A percentile compares a stretch with the other conserved stretches of the same genome.
Evolutionary conservation across 2,113 vertebrate genomes (phyloP).

Genomic region (Sphaerodactylus townsendi): DNA sequence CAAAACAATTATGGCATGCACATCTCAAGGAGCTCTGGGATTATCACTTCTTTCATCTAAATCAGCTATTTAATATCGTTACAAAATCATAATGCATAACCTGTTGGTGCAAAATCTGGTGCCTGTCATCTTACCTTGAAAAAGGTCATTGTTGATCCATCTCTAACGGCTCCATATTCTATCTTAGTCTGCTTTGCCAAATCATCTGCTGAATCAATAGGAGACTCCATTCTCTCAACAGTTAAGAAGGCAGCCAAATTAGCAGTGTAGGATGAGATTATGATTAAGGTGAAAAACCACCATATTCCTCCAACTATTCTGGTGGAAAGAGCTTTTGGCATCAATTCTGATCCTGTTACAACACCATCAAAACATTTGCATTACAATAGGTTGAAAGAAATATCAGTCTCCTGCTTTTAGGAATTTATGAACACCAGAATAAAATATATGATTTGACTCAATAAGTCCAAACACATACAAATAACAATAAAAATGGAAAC

Average conservation of each 20-base stretch:
- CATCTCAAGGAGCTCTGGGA: not conserved
- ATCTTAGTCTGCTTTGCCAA: conserved; percentile 98
- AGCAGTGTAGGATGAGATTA: conserved; percentile 98
- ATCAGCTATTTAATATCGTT: not conserved
- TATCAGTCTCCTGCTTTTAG: conserved; percentile 34
- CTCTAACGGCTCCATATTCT: conserved; percentile 94
- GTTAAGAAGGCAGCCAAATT: conserved; percentile 98
- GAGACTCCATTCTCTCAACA: conserved; percentile 97
- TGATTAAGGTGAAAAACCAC: conserved; percentile 99
- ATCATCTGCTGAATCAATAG: conserved; percentile 95
- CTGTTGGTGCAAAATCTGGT: fast-evolving
- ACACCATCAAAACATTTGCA: conserved; percentile 64
- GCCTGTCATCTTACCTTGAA: conserved; percentile 87
- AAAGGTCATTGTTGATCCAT: conserved; percentile 98
- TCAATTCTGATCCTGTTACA: conserved; percentile 92
- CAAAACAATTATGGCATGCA: not conserved
- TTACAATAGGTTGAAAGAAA: conserved; percentile 59
- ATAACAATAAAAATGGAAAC: conserved; percentile 57
- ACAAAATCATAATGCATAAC: not conserved
- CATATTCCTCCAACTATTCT: conserved; percentile 98
- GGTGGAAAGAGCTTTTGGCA: conserved; percentile 98
- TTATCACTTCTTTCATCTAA: not conserved
- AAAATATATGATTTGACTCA: conserved; percentile 50
- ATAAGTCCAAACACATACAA: conserved; percentile 49
- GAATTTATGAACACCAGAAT: conserved; percentile 49